These are phyloP conservation scores for Drosophila formosana DNA, from an alignment of 2,888 invertebrate species.

Conservation along the genomic window DNA sequence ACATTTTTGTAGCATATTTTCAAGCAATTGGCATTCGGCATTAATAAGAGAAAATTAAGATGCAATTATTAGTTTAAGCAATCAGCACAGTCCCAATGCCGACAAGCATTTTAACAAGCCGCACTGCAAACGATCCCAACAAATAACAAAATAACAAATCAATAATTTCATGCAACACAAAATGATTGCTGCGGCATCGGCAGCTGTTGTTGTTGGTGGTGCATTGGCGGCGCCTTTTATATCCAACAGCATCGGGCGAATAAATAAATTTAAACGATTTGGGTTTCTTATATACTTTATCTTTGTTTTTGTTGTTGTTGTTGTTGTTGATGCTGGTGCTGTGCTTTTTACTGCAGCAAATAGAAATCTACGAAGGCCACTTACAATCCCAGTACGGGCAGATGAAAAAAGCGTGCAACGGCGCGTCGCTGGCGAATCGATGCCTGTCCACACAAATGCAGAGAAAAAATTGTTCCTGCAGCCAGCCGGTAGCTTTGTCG, in stretches of 20 bases:
- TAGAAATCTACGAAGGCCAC: constrained; percentile 72
- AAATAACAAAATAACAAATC: constrained; percentile 77
- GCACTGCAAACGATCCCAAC: constrained; percentile 55
- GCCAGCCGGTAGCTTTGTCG: constrained; percentile 20
- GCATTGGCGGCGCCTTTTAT: constrained; percentile 72
- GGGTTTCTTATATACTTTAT: constrained; percentile 45
- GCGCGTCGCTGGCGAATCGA: constrained; percentile 33
- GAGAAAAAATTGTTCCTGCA: constrained; percentile 51
- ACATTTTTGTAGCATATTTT: constrained; percentile 25
- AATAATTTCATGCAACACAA: constrained; percentile 75
- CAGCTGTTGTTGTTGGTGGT: constrained; percentile 33
- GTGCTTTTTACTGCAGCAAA: constrained; percentile 37
- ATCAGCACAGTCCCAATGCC: constrained; percentile 44
- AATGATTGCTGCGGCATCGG: constrained; percentile 55
- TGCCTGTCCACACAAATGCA: constrained; percentile 40
- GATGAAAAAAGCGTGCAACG: constrained; percentile 49
- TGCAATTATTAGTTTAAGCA: constrained; percentile 67
- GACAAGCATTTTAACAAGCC: constrained; percentile 69
- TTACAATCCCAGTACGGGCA: constrained; percentile 44
- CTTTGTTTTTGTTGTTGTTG: constrained; percentile 11
- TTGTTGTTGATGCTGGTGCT: neutral
- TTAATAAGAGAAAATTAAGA: constrained; percentile 69
- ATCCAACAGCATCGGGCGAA: constrained; percentile 53
- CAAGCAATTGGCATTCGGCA: constrained; percentile 46
- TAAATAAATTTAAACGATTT: constrained; percentile 74